Evolutionary conservation across 2,888 invertebrate species (phyloP).

Genomic region (Nemotelus nigrinus): DNA sequence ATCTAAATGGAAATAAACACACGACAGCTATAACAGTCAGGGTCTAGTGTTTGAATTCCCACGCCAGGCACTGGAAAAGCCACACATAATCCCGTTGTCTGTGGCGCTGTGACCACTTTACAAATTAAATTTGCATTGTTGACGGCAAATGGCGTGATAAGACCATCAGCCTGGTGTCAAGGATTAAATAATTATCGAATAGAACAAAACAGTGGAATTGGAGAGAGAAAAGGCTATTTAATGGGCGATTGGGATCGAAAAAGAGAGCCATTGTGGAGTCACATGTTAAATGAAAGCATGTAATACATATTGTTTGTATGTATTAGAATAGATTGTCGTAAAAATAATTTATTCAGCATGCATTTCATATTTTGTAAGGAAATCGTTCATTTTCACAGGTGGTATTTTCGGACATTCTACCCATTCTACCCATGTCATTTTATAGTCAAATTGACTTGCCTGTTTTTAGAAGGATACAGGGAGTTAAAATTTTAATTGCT

Average conservation of each 20-base stretch:
- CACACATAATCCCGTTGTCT: not conserved
- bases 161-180: conserved; percentile 32
- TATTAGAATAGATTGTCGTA: too few relatives aligned
- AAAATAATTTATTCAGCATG: too few relatives aligned
- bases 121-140: conserved; percentile 39
- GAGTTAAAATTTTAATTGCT: too few relatives aligned
- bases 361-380: too few relatives aligned
- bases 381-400: too few relatives aligned
- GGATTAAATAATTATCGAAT: conserved; percentile 33
- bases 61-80: not conserved
- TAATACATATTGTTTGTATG: too few relatives aligned
- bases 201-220: not conserved
- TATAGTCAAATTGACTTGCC: too few relatives aligned
- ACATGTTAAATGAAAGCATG: too few relatives aligned
- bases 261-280: too few relatives aligned
- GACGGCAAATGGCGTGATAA: conserved; percentile 34
- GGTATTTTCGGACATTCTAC: too few relatives aligned
- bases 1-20: not conserved
- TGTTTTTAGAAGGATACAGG: too few relatives aligned
- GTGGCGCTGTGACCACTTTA: conserved; percentile 11
- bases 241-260: not conserved
- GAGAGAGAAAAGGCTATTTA: conserved; percentile 21
- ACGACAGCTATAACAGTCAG: not conserved
- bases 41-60: not conserved
- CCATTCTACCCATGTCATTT: too few relatives aligned